Base-by-base conservation (phyloP, 1,140 invertebrate genomes). In the Drosophila subpulchrella region DNA sequence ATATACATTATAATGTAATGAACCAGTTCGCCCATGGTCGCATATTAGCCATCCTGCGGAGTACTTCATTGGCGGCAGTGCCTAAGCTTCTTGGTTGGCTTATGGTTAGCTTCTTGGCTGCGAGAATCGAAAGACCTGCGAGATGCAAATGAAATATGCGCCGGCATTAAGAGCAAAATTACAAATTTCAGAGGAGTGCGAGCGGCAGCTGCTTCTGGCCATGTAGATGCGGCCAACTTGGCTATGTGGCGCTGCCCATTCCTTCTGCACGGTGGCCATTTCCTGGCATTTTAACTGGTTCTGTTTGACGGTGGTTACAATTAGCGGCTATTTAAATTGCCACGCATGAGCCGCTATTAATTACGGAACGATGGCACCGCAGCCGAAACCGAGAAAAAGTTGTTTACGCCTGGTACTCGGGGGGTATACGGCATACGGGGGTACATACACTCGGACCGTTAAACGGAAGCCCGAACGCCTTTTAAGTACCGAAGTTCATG, bases 311-410 rank as follows among this genome's bases (percentile, higher is more conserved):
- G 75, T 70, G 80, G 75, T 76, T 83, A 84, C 81, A 84, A 84
- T 84, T 84, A 84, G 81, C 81, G 81, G 76, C 81, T 84, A 84
- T 84, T 84, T 84, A 75, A 84, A 84, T 84, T 76, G 81, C 81
- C 66, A 78, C 80, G 82, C 81, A 84, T 80, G 81, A 77, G 81
- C 81, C 76, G 76, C 81, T 84, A 84, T 84, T 84, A 84, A 84
- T 84, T 84, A 84, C 81, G 67, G 62, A 81, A 82, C 81, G 79
- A 81, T 82, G 79, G 78, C 74, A 78, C 79, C 74, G 56, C 53
- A 38, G 56, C 61, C 71, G 60, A 83, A 75, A 75, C 60, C 59
- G 47, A 82, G 71, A 56, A 79, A 83, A 83, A 83, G 80, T 83
- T 60, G 80, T 83, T 83, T 79, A 47, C 54, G 51, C 72, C 66